phyloP scores from a whole-genome alignment of 1,140 invertebrate genomes.

The Lasioglossum baleicum region DNA sequence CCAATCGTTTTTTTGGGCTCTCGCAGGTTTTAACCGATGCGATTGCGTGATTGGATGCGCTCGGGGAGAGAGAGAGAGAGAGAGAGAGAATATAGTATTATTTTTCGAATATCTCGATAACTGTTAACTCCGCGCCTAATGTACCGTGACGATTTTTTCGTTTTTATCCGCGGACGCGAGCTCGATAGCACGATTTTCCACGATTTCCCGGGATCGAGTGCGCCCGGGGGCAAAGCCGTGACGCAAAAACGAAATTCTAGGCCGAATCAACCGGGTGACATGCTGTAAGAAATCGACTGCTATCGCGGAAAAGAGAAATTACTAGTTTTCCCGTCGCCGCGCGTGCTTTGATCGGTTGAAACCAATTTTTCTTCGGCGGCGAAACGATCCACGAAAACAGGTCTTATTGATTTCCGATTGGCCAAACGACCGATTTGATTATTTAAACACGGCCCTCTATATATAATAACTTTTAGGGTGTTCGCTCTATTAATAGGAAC shows the following conservation, averaged over 20 bases:
- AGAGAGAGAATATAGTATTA: background rate
- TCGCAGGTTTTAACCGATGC: background rate
- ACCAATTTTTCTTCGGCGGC: background rate
- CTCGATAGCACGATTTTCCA: background rate
- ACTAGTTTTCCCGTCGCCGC: no score
- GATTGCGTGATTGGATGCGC: background rate
- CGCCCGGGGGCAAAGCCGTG: background rate
- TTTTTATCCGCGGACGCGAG: background rate
- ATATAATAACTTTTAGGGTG: no score
- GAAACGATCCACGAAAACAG: no score
- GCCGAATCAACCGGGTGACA: no score
- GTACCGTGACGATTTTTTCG: background rate
- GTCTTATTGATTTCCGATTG: no score
- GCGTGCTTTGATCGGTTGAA: background rate
- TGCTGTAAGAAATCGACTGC: no score
- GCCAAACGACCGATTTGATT: no score
- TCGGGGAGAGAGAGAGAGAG: background rate
- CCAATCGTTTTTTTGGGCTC: no score
- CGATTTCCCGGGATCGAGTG: background rate
- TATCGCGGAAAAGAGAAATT: no score
- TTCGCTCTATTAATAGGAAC: no score
- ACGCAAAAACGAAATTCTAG: background rate
- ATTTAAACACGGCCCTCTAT: no score
- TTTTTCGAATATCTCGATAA: conserved; percentile 9
- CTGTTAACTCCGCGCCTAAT: conserved; percentile 12